Base-by-base conservation (phyloP, 2,113 vertebrate genomes). In the Puffinus mauretanicus region DNA sequence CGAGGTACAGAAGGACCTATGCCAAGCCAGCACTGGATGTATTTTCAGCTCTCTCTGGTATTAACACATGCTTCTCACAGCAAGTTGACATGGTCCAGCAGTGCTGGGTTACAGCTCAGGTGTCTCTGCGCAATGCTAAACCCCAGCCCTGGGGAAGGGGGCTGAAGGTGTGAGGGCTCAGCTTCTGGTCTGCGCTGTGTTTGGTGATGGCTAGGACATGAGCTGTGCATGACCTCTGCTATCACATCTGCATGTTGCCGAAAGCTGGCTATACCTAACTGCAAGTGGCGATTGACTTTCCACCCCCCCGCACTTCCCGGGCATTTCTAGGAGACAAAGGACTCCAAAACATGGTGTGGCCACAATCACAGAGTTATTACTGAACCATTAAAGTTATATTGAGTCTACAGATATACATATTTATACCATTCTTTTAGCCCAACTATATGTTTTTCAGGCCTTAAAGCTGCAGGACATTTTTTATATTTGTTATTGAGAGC, bases 401-500 rank as follows among this genome's bases (percentile, higher is more conserved):
- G 95, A 97, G 93, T 89, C 79, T 82, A 90, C 32, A 91, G 42
- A 95, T 52, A 94, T 17, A 47, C 3, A 71, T 94, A 96, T 94
- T 96, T 83, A 75, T 92, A 64, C 92, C 91, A 86, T 97, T 97
- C 81, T 97, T 93, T 96, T 97, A 97, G 96, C 93, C 86, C 65
- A 94, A 85, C 95, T 97, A 60, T 96, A 96, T 96, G 93, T 97
- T 98, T 97, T 97, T 96, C 93, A 97, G 83, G 69, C 86, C 92
- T 97, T 96, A 95, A 98, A 97, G n/a, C 96, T 96, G 93, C 86
- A 97, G 95, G 96, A 97, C 87, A 97, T 97, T 97, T 98, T 97
- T 97, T 97, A 95, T 95, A 95, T 98, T 98, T 97, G 94, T 97
- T 98, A 98, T 98, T 98, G 97, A 96, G 98, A 98, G 97, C 98